Evolutionary conservation across 2,113 vertebrate species (phyloP).

Genomic region (Genyomyrus donnyi): DNA sequence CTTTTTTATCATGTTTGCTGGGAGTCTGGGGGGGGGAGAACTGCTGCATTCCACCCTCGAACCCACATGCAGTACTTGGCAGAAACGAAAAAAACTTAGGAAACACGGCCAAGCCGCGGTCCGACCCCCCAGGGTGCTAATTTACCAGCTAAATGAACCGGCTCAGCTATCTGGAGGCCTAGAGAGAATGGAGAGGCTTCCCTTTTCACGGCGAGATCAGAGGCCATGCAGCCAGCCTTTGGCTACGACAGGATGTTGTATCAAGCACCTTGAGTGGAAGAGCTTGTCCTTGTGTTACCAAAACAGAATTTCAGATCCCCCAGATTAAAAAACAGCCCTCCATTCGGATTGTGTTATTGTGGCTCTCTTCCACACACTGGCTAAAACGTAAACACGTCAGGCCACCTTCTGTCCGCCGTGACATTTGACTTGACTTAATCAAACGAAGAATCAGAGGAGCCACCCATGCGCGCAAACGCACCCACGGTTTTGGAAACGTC

Average conservation of each 20-base stretch:
- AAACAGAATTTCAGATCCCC: not conserved
- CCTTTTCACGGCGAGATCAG: not conserved
- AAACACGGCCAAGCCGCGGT: not conserved
- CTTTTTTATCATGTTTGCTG: not conserved
- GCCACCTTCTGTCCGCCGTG: not conserved
- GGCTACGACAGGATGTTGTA: not conserved
- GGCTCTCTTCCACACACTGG: not conserved
- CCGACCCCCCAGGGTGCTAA: not conserved
- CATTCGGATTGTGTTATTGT: not conserved
- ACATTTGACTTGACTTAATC: not conserved
- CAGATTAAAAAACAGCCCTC: not conserved
- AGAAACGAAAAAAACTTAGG: not conserved
- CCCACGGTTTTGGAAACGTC: not conserved
- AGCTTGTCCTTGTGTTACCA: not conserved
- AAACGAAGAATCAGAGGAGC: not conserved
- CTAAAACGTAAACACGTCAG: not conserved
- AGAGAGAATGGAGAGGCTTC: not conserved
- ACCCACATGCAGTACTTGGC: not conserved
- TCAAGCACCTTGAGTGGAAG: not conserved
- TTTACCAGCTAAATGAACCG: not conserved
- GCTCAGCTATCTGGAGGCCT: not conserved
- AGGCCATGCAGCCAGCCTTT: not conserved
- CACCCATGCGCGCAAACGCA: not conserved
- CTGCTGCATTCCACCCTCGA: not conserved
- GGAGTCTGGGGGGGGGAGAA: not conserved